Percentiles rank a stretch among this genome's conserved stretches.
phyloP scores from a whole-genome alignment of 1,140 invertebrate genomes.

The Drosophila yakuba region DNA sequence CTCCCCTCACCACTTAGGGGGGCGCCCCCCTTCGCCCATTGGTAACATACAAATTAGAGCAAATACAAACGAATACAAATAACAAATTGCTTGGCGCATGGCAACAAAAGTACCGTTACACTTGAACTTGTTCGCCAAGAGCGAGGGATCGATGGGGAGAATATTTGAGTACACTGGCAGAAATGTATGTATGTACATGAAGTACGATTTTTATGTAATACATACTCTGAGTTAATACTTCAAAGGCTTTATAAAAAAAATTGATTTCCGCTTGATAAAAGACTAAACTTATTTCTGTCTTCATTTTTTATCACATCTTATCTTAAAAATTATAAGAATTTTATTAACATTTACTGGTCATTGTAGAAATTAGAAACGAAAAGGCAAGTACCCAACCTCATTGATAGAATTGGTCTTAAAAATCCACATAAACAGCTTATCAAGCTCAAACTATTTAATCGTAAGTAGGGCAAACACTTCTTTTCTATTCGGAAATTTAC shows the following conservation, averaged over 20 bases:
- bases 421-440: not conserved
- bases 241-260: too few species aligned
- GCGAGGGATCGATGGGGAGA: slow-evolving; percentile 18
- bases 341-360: too few species aligned
- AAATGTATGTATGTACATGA: not conserved
- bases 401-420: not conserved
- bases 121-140: slow-evolving; percentile 48
- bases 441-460: not conserved
- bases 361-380: too few species aligned
- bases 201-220: too few species aligned
- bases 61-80: slow-evolving; percentile 72
- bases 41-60: slow-evolving; percentile 76
- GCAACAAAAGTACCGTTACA: slow-evolving; percentile 78
- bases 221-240: too few species aligned
- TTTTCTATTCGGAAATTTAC: slow-evolving; percentile 22
- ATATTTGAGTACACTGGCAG: slow-evolving; percentile 21
- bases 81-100: slow-evolving; percentile 77
- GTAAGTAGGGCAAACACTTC: slow-evolving; percentile 29
- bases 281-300: too few species aligned
- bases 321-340: too few species aligned
- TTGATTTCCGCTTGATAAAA: too few species aligned
- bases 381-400: not conserved
- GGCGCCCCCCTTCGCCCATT: not conserved
- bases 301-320: too few species aligned
- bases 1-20: too few species aligned